Evolutionary conservation across 1,140 invertebrate genomes (phyloP), one percentile per base, ranked within the genome.

Genomic region (Diabrotica virgifera): DNA sequence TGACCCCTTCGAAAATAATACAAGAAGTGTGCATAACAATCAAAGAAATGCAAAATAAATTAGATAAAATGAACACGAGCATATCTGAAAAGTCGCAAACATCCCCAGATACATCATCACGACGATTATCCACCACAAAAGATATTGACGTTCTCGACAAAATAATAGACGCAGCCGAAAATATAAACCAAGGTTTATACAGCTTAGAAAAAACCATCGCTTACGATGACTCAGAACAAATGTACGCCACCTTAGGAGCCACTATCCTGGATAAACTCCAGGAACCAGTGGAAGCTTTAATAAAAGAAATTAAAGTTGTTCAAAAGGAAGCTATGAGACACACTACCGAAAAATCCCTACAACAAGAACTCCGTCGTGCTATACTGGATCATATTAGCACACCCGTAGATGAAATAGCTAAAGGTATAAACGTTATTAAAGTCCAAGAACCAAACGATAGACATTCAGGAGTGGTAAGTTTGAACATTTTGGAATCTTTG

Each of bases 21-120:
- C 76, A 78, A 64, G 80, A 83, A 71, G 83, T 85, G 72, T 80
- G 82, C 37, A 80, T 77, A 13, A 81, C 83, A 8, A 78, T 84
- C 40, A 82, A 84, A 72, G 82, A 83, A 72, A 76, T 84, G 54
- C 81, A 81, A 77, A 74, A 66, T 51, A 78, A 80, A 63, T 74
- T 85, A 61, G 79, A 81, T 66, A 81, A 81, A 67, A 77, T 83
- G 8, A 80, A 82, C 67, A 77, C 59, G 72, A 76, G 63, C 10
- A 5, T 60, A 38, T 78, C 79, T 73, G 70, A 78, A 51, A 75
- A 65, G 63, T 37, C 38, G 24, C 36, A 38, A 13, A 38, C 72
- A 13, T 59, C 80, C 6, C 36, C 52, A 6, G 63, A 65, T 6
- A 37, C 10, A 24, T 61, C 51, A 14, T 52, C 59, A 24, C 36